Evolutionary conservation across 2,113 vertebrate species (phyloP).

Genomic region (Formicarius rufipectus): DNA sequence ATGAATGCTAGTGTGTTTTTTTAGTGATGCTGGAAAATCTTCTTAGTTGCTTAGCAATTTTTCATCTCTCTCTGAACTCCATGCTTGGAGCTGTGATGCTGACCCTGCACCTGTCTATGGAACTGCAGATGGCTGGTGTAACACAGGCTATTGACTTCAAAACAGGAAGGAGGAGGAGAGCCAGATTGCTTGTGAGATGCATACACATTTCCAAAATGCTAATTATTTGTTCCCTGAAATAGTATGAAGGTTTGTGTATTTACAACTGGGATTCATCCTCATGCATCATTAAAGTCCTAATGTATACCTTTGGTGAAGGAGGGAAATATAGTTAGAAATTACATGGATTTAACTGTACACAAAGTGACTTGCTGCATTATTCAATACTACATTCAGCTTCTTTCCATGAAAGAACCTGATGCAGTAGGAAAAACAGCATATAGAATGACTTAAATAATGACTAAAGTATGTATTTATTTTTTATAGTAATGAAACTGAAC

Average conservation of each 20-base stretch:
- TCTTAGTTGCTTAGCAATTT: constrained; percentile 60
- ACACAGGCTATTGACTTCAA: constrained; percentile 72
- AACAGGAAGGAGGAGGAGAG: constrained; percentile 77
- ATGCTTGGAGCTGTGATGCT: constrained; percentile 58
- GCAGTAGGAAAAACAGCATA: background rate
- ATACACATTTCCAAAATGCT: constrained; percentile 66
- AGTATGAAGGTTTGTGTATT: constrained; percentile 46
- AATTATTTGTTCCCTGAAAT: constrained; percentile 74
- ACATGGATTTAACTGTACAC: background rate
- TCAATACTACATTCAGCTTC: background rate
- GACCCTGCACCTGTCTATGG: constrained; percentile 74
- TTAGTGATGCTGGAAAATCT: background rate
- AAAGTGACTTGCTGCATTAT: background rate
- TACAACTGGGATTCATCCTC: constrained; percentile 56
- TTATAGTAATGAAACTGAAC: background rate
- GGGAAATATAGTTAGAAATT: constrained; percentile 39
- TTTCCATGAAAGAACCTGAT: constrained; percentile 2
- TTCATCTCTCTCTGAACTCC: constrained; percentile 45
- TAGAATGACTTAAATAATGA: background rate
- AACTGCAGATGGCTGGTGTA: constrained; percentile 74
- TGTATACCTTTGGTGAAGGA: constrained; percentile 30
- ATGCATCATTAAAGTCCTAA: constrained; percentile 57
- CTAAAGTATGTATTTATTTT: background rate
- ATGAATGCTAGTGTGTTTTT: background rate
- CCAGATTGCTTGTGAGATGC: constrained; percentile 69